Percentiles rank a stretch among this genome's conserved stretches.
Evolutionary conservation across 2,888 invertebrate genomes (phyloP).

Genomic region (Chesias legatella): DNA sequence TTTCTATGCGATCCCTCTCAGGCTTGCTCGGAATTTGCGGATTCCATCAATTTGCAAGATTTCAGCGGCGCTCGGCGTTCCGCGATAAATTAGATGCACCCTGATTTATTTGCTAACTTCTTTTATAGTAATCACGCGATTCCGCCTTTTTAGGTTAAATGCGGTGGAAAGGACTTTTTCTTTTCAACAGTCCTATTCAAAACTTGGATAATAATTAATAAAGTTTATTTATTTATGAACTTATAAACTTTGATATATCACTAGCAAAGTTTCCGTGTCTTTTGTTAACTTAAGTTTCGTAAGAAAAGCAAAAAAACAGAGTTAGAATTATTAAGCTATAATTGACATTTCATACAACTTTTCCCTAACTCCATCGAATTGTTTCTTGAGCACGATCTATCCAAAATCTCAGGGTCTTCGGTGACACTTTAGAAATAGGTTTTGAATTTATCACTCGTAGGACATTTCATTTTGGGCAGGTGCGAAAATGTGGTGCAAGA

Average conservation of each 20-base stretch:
- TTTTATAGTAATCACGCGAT: slow-evolving; percentile 41
- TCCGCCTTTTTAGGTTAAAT: slow-evolving; percentile 21
- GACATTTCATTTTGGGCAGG: slow-evolving; percentile 27
- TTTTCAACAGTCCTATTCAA: neutral
- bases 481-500: slow-evolving; percentile 30
- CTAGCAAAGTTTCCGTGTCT: too few relatives aligned
- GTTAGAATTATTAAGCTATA: too few relatives aligned
- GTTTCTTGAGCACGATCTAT: slow-evolving; percentile 8
- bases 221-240: too few relatives aligned
- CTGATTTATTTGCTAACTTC: slow-evolving; percentile 65
- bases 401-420: slow-evolving; percentile 9
- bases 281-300: too few relatives aligned
- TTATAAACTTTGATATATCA: too few relatives aligned
- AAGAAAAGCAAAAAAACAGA: too few relatives aligned
- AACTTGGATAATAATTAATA: too few relatives aligned
- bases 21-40: slow-evolving; percentile 44
- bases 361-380: neutral
- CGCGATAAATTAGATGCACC: slow-evolving; percentile 59
- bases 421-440: slow-evolving; percentile 28
- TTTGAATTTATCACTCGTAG: slow-evolving; percentile 29
- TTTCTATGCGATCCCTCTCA: slow-evolving; percentile 23
- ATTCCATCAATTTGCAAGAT: slow-evolving; percentile 67
- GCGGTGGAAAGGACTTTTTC: slow-evolving; percentile 11
- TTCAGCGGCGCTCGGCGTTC: slow-evolving; percentile 47
- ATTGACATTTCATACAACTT: too few relatives aligned